Conservation (phyloP, 2,113 vertebrate genomes). For the Seriola rivoliana region DNA sequence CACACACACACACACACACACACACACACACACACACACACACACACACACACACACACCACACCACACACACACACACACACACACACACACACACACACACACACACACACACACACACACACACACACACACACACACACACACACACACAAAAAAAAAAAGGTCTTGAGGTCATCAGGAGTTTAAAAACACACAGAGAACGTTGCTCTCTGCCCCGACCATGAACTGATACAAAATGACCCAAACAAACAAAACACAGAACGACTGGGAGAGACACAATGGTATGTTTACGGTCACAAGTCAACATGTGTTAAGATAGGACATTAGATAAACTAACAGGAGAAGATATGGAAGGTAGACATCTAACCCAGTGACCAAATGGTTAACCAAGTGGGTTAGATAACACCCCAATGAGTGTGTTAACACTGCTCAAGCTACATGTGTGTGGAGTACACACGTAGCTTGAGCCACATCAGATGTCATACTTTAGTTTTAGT, state of each 20-base stretch:
- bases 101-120: not conserved
- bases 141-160: no score
- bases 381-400: not conserved
- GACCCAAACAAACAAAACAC: not conserved
- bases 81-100: not conserved
- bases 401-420: slow-evolving; percentile 15
- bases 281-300: slow-evolving; percentile 21
- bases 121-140: not conserved
- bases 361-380: not conserved
- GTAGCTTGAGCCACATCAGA: not conserved
- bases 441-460: not conserved
- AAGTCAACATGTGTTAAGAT: not conserved
- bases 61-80: no score
- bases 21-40: not conserved
- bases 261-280: not conserved
- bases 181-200: not conserved
- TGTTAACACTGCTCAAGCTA: not conserved
- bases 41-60: not conserved
- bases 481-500: no score
- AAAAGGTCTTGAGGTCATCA: not conserved
- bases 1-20: not conserved
- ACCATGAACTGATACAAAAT: not conserved
- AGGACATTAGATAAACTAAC: not conserved
- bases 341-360: slow-evolving; percentile 2
- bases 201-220: not conserved